Conservation (phyloP, 2,113 vertebrate genomes). For the Miniopterus natalensis region DNA sequence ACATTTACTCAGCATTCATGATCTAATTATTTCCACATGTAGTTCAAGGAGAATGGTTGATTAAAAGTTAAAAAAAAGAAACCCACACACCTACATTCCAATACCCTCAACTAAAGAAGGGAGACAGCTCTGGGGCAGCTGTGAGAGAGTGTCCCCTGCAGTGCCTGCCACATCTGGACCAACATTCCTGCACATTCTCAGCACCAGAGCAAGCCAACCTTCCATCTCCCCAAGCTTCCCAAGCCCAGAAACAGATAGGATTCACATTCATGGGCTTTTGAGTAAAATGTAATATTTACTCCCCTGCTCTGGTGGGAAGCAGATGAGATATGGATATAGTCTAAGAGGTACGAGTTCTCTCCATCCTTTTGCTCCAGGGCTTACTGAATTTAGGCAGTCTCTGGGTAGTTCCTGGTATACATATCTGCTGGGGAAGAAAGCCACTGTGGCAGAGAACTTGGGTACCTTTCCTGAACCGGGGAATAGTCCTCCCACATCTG, state of each 20-base stretch:
- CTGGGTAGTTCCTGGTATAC: background rate
- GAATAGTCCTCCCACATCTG: background rate
- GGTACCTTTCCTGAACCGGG: background rate
- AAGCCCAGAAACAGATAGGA: background rate
- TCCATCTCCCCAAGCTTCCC: background rate
- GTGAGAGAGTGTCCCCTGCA: background rate
- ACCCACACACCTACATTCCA: conserved; percentile 54
- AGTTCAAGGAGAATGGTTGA: conserved; percentile 75
- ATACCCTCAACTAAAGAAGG: background rate
- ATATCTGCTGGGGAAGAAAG: background rate
- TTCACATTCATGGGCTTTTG: conserved; percentile 47
- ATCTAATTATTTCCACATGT: conserved; percentile 85
- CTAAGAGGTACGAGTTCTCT: background rate
- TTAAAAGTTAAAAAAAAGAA: conserved; percentile 18
- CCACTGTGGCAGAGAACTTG: background rate
- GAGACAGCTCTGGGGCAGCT: background rate
- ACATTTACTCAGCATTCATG: conserved; percentile 77
- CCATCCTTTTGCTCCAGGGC: background rate
- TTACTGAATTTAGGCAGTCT: background rate
- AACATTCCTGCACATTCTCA: background rate
- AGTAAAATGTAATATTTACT: conserved; percentile 40
- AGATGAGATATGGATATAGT: background rate
- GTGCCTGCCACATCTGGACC: conserved; percentile 18
- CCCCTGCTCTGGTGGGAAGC: background rate
- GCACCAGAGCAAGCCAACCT: background rate